Evolutionary conservation across 2,888 invertebrate genomes (phyloP).

Genomic region (Plemyria rubiginata): DNA sequence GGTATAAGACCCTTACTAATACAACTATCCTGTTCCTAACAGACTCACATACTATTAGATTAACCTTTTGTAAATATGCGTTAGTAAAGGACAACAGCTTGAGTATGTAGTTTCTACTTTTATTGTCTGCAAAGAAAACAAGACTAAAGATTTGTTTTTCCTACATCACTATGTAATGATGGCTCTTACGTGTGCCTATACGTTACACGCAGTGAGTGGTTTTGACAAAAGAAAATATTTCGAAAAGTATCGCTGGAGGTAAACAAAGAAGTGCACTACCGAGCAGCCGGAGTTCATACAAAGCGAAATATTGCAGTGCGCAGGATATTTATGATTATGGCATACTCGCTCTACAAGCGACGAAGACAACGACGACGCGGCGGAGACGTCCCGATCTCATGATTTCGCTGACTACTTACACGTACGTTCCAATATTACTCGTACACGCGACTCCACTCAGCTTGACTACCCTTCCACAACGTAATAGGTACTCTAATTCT

Average conservation of each 20-base stretch:
- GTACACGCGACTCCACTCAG: conserved; percentile 28
- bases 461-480: conserved; percentile 8
- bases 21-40: not conserved
- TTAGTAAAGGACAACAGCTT: too few relatives aligned
- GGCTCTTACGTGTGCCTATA: conserved; percentile 48
- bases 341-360: conserved; percentile 65
- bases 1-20: not conserved
- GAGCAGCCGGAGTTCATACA: conserved; percentile 73
- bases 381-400: conserved; percentile 65
- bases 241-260: conserved; percentile 78
- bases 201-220: conserved; percentile 71
- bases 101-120: not conserved
- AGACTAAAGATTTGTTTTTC: conserved; percentile 35
- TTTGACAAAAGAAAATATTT: conserved; percentile 80
- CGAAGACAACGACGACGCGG: conserved; percentile 36
- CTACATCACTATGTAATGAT: conserved; percentile 39
- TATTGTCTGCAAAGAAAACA: conserved; percentile 38
- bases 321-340: conserved; percentile 81
- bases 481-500: conserved; percentile 11
- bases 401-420: conserved; percentile 60
- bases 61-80: too few relatives aligned
- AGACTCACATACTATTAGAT: too few relatives aligned
- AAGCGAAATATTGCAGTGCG: conserved; percentile 77
- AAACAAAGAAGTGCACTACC: conserved; percentile 76
- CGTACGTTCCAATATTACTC: conserved; percentile 56